Evolutionary conservation across 2,888 invertebrate genomes (phyloP).

Genomic region (Drosophila pseudotakahashii): DNA sequence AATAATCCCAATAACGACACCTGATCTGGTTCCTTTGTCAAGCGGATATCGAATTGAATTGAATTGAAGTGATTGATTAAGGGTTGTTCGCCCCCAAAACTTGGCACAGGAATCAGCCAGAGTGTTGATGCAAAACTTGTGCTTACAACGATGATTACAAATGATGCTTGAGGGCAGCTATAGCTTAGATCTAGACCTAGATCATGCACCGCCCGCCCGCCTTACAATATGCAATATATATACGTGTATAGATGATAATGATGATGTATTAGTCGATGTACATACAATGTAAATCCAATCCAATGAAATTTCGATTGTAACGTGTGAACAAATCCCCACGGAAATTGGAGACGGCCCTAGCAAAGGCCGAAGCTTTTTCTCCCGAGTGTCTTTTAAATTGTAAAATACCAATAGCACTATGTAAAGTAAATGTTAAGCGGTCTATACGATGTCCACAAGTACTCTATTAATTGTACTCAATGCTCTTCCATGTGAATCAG

Average conservation of each 20-base stretch:
- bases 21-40: constrained; percentile 72
- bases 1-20: constrained; percentile 68
- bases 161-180: constrained; percentile 58
- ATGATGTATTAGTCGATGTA: constrained; percentile 45
- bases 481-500: constrained; percentile 24
- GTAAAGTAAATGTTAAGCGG: constrained; percentile 62
- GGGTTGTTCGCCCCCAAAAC: neutral
- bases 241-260: constrained; percentile 30
- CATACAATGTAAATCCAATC: constrained; percentile 42
- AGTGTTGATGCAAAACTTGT: constrained; percentile 65
- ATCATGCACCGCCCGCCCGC: constrained; percentile 55
- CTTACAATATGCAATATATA: constrained; percentile 49
- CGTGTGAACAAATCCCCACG: constrained; percentile 25
- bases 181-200: constrained; percentile 37
- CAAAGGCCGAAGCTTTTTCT: constrained; percentile 9
- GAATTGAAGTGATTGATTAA: constrained; percentile 12
- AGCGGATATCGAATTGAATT: constrained; percentile 6
- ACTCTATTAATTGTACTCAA: constrained; percentile 67
- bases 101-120: constrained; percentile 69
- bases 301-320: constrained; percentile 40
- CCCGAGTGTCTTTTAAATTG: constrained; percentile 34
- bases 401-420: constrained; percentile 41
- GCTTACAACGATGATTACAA: constrained; percentile 53
- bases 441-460: constrained; percentile 26
- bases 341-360: constrained; percentile 11